These are phyloP conservation scores for Rhodophaea formosa DNA, from an alignment of 2,888 invertebrate species.

Conservation along the genomic window DNA sequence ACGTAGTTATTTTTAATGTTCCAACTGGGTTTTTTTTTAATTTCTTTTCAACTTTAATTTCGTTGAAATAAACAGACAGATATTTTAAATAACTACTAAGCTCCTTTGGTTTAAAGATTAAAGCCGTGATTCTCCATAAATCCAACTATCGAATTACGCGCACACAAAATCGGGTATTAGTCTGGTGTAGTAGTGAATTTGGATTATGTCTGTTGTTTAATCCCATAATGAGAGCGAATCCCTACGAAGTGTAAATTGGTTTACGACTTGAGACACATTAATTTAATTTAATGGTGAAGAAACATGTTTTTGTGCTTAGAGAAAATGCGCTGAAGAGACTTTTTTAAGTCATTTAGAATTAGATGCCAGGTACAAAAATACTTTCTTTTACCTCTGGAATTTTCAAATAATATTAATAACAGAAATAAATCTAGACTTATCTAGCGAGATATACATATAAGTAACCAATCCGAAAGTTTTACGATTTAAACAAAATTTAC, in stretches of 20 bases:
- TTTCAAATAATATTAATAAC: no score
- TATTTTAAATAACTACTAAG: neutral
- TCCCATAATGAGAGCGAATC: conserved; percentile 18
- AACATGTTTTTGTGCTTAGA: conserved; percentile 15
- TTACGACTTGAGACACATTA: conserved; percentile 15
- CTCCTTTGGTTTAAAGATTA: neutral
- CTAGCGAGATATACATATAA: no score
- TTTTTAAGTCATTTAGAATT: neutral
- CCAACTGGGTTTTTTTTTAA: no score
- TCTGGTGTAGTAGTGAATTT: conserved; percentile 7
- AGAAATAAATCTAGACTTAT: no score
- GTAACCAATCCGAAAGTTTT: no score
- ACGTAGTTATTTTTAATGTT: no score
- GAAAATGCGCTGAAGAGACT: neutral
- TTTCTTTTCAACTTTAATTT: neutral
- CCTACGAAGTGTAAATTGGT: conserved; percentile 16
- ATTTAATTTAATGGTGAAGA: conserved; percentile 11
- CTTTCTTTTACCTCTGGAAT: no score
- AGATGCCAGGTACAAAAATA: no score
- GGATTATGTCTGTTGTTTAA: conserved; percentile 15
- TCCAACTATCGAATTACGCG: neutral
- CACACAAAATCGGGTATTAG: neutral
- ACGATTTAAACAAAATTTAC: no score
- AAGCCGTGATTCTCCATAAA: neutral
- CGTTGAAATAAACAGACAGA: neutral